Conservation (phyloP, 1,140 invertebrate species). For the Kradibia gibbosae region DNA sequence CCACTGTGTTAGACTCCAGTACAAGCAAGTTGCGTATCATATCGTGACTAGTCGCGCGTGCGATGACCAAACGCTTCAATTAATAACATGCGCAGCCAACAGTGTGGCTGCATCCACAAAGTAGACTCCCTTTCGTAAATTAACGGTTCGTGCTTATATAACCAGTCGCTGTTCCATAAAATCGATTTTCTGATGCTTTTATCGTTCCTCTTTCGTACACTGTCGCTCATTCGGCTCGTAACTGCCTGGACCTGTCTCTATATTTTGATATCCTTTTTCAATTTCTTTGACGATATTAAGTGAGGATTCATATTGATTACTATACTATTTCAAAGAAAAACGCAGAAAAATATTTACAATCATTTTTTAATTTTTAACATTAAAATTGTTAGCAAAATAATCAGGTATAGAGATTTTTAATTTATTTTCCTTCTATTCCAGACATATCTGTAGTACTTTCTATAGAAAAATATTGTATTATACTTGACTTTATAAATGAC, state of each 20-base stretch:
- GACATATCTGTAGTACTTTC: too few species aligned
- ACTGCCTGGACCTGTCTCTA: background rate
- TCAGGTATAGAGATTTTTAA: too few species aligned
- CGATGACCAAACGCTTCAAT: background rate
- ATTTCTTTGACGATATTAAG: background rate
- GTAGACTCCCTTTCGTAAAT: slow-evolving; percentile 14
- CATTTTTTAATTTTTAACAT: too few species aligned
- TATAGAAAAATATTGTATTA: too few species aligned
- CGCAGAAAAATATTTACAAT: background rate
- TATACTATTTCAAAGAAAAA: background rate
- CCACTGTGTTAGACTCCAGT: background rate
- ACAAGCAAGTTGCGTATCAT: background rate
- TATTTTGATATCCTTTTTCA: background rate
- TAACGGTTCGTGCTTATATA: slow-evolving; percentile 5
- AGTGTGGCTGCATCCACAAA: slow-evolving; percentile 6
- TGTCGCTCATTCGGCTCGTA: background rate
- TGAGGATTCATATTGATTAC: background rate
- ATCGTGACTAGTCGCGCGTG: background rate
- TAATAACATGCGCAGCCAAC: background rate
- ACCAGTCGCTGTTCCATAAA: slow-evolving; percentile 7
- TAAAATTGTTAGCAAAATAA: too few species aligned
- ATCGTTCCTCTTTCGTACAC: background rate
- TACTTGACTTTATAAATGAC: too few species aligned
- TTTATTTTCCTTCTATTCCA: too few species aligned
- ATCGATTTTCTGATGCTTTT: slow-evolving; percentile 6